phyloP scores from a whole-genome alignment of 2,797 vertebrate genomes.

The Cephalopachus bancanus region DNA sequence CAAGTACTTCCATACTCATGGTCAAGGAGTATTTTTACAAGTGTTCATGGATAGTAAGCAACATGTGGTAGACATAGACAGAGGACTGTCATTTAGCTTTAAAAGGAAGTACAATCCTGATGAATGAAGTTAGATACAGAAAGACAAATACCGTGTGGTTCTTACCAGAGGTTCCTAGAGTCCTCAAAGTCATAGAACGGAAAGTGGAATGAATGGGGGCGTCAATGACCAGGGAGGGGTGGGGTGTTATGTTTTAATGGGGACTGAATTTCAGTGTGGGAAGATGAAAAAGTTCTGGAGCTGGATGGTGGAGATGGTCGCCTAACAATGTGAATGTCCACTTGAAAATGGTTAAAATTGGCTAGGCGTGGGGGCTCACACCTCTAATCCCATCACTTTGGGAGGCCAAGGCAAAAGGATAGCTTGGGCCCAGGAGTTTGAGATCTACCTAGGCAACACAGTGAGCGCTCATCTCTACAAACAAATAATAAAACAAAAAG shows the following conservation, averaged over 20 bases:
- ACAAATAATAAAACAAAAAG: too few species aligned
- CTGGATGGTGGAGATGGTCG: fast-evolving
- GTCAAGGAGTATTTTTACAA: not conserved
- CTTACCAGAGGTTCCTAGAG: too few species aligned
- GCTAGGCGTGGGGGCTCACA: too few species aligned
- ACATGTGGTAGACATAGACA: not conserved
- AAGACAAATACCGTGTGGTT: not conserved
- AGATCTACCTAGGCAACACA: too few species aligned
- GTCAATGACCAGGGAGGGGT: not conserved
- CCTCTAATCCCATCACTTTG: too few species aligned
- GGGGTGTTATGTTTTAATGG: not conserved
- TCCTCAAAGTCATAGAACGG: not conserved
- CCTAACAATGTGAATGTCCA: not conserved
- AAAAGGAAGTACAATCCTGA: not conserved
- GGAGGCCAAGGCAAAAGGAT: too few species aligned
- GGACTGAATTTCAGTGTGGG: not conserved
- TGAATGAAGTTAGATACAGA: not conserved
- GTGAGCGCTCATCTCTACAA: too few species aligned
- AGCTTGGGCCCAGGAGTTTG: too few species aligned
- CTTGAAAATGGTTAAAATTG: not conserved
- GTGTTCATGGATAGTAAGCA: not conserved
- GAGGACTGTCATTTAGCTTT: not conserved
- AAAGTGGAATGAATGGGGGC: too few species aligned
- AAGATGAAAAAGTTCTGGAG: not conserved
- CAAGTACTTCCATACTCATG: not conserved